Conservation (phyloP, 2,888 invertebrate species). For the Alviniconcha strummeri region DNA sequence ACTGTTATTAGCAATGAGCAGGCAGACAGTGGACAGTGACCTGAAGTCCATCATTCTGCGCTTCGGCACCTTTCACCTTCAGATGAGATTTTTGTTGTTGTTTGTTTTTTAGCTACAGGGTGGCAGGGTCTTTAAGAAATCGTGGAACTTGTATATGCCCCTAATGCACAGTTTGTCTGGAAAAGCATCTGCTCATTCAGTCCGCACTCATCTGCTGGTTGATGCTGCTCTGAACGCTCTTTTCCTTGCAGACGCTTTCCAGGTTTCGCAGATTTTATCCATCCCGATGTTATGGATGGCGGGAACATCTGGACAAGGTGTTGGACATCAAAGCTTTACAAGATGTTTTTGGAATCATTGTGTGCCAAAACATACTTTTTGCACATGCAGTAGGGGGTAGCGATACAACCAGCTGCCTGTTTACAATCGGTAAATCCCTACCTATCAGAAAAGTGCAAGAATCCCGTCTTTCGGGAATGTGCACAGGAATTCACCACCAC, state of each 20-base stretch:
- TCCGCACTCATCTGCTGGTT: conserved; percentile 47
- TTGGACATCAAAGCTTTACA: too few species aligned
- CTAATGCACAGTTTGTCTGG: conserved; percentile 51
- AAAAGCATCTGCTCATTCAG: conserved; percentile 45
- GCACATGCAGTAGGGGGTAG: too few species aligned
- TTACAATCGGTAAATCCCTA: too few species aligned
- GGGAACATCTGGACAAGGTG: too few species aligned
- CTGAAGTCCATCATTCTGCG: conserved; percentile 38
- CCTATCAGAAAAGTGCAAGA: too few species aligned
- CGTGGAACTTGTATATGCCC: conserved; percentile 48
- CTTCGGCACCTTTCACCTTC: conserved; percentile 41
- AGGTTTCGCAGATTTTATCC: neutral
- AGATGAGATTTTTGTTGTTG: conserved; percentile 51
- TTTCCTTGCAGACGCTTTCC: neutral
- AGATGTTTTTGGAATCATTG: too few species aligned
- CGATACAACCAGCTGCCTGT: too few species aligned
- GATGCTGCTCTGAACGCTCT: conserved; percentile 21
- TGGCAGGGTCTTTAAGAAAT: conserved; percentile 49
- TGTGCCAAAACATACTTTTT: too few species aligned
- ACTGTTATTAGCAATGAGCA: conserved; percentile 32
- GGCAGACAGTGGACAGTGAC: conserved; percentile 30
- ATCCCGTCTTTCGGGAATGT: too few species aligned
- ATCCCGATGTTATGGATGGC: too few species aligned
- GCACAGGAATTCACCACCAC: too few species aligned
- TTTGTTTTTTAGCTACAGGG: conserved; percentile 51